Evolutionary conservation across 2,888 invertebrate genomes (phyloP), one percentile per base, ranked within the genome.

Genomic region (Hermodice carunculata): DNA sequence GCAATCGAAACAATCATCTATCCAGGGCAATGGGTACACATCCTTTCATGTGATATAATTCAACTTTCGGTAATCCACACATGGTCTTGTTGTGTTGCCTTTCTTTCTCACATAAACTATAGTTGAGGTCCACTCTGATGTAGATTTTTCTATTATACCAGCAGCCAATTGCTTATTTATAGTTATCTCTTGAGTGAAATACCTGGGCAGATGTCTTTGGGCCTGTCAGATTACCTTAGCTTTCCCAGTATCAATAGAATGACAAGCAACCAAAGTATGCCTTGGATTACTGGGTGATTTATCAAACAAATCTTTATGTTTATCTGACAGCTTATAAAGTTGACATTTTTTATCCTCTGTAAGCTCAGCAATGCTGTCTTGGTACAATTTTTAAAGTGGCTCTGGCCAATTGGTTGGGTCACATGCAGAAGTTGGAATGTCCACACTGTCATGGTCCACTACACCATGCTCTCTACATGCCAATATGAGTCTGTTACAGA

Each of bases 1-100:
- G 32, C 31, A n/a, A n/a, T 63, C 61, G 3, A 61, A 40, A 11
- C 24, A 22, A 22, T 64, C 64, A 29, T 64, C 61, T n/a, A 64
- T 64, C 17, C 60, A n/a, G 17, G 64, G 51, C 17, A 64, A 4
- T 5, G 46, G 60, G 26, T 49, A 37, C 5, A 62, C 32, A 11
- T 49, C 64, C 32, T 49, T 19, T 19, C 26, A 51, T 17, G 60
- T 62, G 5, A 62, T 49, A 17, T 17, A n/a, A 32, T 61, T 62
- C 2, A 62, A 32, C 31, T 40, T 53, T 11, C 62, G n/a, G n/a
- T n/a, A n/a, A n/a, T n/a, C n/a, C n/a, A n/a, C n/a, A n/a, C n/a
- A n/a, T n/a, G n/a, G n/a, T n/a, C n/a, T n/a, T n/a, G n/a, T n/a
- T n/a, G n/a, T n/a, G n/a, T n/a, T n/a, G n/a, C n/a, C n/a, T n/a